Base-by-base conservation (phyloP, 2,888 invertebrate genomes). In the Bursaphelenchus okinawaensis region DNA sequence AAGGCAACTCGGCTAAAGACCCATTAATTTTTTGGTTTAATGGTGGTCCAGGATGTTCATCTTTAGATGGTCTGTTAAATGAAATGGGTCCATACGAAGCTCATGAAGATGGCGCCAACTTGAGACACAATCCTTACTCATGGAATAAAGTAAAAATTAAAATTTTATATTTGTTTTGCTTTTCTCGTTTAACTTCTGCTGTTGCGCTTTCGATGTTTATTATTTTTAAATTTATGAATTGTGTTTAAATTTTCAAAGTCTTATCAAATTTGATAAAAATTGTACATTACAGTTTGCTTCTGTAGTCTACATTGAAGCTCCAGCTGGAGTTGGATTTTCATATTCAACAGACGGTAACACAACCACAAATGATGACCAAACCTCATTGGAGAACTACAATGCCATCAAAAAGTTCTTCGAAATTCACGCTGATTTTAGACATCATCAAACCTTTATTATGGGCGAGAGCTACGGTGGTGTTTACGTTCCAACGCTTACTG, bases 281-380 rank as follows among this genome's bases (percentile, higher is more conserved):
- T 19, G 12, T 12, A 16, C 28, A 31, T 56, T 73, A 29, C 40
- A 86, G 84, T 74, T 83, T 22, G 84, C 85, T n/a, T 86, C 85
- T 70, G 83, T 87, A 64, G 68, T 87, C 51, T 87, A 84, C 72
- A 69, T 87, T 66, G 86, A 87, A 74, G 82, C 86, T 4, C 87
- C 87, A 16, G 86, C 86, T 23, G 86, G 86, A 29, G 87, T 87
- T 24, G 87, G 87, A 0, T 87, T 82, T 71, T 87, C 86, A 0
- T 87, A 86, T 73, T 78, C 84, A 3, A 76, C 76, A 16, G 83
- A 85, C 73, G 81, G 82, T 29, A 83, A 84, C 52, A 83, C 83
- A 67, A 82, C 77, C 12, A 68, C 72, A n/a, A 71, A 75, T 55
- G 76, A 77, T 65, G 69, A 69, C 51, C 52, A 52, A 77, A 83